A percentile compares a stretch with the other conserved stretches of the same genome.
Evolutionary conservation across 2,797 vertebrate genomes (phyloP).

Genomic region (Fistularia commersonii): DNA sequence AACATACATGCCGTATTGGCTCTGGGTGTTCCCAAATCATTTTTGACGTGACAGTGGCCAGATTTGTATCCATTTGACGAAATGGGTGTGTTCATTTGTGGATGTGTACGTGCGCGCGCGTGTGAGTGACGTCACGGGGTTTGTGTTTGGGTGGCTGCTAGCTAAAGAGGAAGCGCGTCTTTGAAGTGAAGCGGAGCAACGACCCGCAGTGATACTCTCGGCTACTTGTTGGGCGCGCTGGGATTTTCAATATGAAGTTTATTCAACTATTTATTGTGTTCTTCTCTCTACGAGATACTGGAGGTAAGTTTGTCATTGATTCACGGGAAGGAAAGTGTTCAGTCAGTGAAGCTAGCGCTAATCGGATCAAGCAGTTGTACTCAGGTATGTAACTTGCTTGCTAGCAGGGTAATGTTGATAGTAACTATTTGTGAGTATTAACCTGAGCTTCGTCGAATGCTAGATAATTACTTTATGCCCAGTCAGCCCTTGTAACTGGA

Average conservation of each 20-base stretch:
- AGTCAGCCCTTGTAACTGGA: not conserved
- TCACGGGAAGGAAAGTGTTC: constrained; percentile 37
- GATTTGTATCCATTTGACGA: too few species aligned
- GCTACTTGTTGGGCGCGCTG: constrained; percentile 16
- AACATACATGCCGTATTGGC: too few species aligned
- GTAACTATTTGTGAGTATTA: constrained; percentile 1
- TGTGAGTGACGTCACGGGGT: too few species aligned
- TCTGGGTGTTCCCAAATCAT: too few species aligned
- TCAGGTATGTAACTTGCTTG: constrained; percentile 30
- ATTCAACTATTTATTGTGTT: constrained; percentile 56
- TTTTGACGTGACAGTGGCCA: too few species aligned
- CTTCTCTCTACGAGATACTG: constrained; percentile 55
- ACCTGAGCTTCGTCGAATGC: constrained; percentile 1
- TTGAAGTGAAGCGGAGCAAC: constrained; percentile 61
- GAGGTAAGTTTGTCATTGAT: constrained; percentile 61
- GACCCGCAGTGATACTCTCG: constrained; percentile 19
- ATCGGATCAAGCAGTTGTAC: constrained; percentile 49
- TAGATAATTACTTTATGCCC: not conserved
- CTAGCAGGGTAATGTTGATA: constrained; percentile 42
- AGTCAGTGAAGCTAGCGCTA: constrained; percentile 31
- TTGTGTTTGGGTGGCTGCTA: constrained; percentile 40
- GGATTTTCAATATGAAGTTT: constrained; percentile 64
- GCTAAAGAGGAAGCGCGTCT: constrained; percentile 49
- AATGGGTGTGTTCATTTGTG: too few species aligned
- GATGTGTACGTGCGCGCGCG: too few species aligned